These are phyloP conservation scores for Drosophila mimetica DNA, from an alignment of 2,888 invertebrate species.

Conservation along the genomic window DNA sequence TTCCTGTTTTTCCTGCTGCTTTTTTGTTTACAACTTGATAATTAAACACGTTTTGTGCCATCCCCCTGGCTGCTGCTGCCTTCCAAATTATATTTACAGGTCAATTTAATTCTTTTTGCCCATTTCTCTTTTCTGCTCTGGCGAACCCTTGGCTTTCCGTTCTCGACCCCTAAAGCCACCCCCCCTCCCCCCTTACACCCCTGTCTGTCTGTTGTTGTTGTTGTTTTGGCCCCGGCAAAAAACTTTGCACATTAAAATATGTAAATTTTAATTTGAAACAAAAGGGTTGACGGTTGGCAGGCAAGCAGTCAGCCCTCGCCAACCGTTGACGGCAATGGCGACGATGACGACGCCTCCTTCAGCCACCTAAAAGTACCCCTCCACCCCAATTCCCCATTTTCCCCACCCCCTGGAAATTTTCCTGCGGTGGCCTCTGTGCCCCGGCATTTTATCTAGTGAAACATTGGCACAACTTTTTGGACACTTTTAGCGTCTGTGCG, in stretches of 20 bases:
- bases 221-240: conserved; percentile 55
- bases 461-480: conserved; percentile 64
- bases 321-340: conserved; percentile 42
- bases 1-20: conserved; percentile 38
- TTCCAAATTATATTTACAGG: conserved; percentile 78
- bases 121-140: conserved; percentile 12
- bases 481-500: conserved; percentile 44
- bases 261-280: conserved; percentile 80
- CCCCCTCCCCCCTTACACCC: background rate
- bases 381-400: background rate
- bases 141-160: conserved; percentile 3
- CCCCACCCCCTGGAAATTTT: background rate
- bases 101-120: conserved; percentile 74
- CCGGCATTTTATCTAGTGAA: conserved; percentile 69
- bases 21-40: conserved; percentile 76
- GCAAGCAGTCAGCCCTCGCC: conserved; percentile 17
- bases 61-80: conserved; percentile 49
- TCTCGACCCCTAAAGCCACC: too few species aligned
- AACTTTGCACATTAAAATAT: conserved; percentile 80
- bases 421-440: conserved; percentile 48
- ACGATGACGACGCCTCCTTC: conserved; percentile 33
- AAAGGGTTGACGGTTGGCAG: conserved; percentile 73
- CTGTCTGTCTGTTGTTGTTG: conserved; percentile 26
- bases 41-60: conserved; percentile 69
- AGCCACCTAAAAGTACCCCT: conserved; percentile 8